A percentile compares a stretch with the other conserved stretches of the same genome.
phyloP scores from a whole-genome alignment of 2,113 vertebrate species.

The Maccullochella peelii region DNA sequence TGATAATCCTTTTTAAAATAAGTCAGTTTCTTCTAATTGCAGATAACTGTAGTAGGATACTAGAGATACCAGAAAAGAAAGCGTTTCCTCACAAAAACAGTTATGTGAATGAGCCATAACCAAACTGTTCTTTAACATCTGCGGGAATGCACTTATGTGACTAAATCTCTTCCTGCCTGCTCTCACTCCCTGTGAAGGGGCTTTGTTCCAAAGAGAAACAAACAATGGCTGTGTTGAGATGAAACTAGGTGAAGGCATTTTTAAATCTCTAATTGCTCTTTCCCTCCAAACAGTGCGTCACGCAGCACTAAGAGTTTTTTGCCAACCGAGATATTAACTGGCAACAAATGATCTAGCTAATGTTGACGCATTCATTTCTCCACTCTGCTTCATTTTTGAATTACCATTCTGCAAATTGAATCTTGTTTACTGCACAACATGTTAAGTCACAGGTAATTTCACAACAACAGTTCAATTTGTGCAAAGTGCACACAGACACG shows the following conservation, averaged over 20 bases:
- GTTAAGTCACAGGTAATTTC: slow-evolving; percentile 47
- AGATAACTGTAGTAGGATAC: neutral
- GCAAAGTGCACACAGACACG: slow-evolving; percentile 22
- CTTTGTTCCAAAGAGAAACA: slow-evolving; percentile 77
- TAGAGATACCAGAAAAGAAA: neutral
- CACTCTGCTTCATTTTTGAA: slow-evolving; percentile 41
- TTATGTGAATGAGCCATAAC: slow-evolving; percentile 34
- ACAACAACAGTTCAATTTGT: slow-evolving; percentile 34
- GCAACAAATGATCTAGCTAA: slow-evolving; percentile 38
- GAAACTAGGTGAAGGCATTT: slow-evolving; percentile 76
- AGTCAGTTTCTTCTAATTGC: neutral
- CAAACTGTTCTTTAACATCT: slow-evolving; percentile 34
- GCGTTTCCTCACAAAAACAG: neutral
- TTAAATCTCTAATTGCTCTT: slow-evolving; percentile 62
- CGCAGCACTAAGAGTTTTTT: slow-evolving; percentile 55
- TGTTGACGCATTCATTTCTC: slow-evolving; percentile 42
- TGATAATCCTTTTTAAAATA: neutral
- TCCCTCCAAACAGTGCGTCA: slow-evolving; percentile 42
- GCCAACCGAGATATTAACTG: slow-evolving; percentile 52
- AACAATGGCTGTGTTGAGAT: slow-evolving; percentile 78
- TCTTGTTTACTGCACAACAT: slow-evolving; percentile 46
- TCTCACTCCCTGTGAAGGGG: slow-evolving; percentile 48
- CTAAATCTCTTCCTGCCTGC: slow-evolving; percentile 49
- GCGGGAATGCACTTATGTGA: slow-evolving; percentile 50
- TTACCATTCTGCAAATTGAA: slow-evolving; percentile 25